Evolutionary conservation across 2,113 vertebrate species (phyloP).

Genomic region (Cinclus mexicanus): DNA sequence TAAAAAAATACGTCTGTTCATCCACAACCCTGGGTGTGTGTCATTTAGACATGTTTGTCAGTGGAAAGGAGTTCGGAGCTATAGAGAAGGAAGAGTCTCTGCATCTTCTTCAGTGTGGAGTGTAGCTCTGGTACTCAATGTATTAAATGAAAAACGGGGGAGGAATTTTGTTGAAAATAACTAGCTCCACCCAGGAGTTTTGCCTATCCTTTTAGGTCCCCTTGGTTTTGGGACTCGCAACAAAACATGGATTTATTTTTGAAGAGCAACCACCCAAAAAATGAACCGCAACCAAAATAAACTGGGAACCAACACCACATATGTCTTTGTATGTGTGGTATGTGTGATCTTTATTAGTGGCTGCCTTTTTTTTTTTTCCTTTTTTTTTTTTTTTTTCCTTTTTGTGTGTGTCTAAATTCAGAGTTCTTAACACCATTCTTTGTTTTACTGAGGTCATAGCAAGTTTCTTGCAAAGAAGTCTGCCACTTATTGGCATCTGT

Average conservation of each 20-base stretch:
- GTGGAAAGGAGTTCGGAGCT: neutral
- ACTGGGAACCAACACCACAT: neutral
- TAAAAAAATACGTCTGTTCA: neutral
- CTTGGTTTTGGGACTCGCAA: neutral
- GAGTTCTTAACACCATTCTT: neutral
- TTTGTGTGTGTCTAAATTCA: neutral
- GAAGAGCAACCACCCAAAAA: neutral
- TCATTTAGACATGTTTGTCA: neutral
- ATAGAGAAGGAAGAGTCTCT: neutral
- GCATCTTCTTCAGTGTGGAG: neutral
- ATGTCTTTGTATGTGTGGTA: neutral
- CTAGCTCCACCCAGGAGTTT: neutral
- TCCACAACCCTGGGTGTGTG: neutral
- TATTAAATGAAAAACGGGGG: neutral
- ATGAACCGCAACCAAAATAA: neutral
- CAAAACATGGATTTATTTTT: neutral
- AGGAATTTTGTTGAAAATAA: neutral
- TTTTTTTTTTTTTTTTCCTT: no score
- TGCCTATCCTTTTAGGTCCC: neutral
- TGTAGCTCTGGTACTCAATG: neutral
- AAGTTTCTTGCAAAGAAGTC: neutral
- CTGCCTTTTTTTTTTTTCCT: neutral
- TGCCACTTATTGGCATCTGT: neutral
- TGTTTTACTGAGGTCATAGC: neutral
- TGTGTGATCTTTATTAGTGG: neutral